These are phyloP conservation scores for Gobionotothen gibberifrons DNA, from an alignment of 2,797 vertebrate species.

Conservation along the genomic window DNA sequence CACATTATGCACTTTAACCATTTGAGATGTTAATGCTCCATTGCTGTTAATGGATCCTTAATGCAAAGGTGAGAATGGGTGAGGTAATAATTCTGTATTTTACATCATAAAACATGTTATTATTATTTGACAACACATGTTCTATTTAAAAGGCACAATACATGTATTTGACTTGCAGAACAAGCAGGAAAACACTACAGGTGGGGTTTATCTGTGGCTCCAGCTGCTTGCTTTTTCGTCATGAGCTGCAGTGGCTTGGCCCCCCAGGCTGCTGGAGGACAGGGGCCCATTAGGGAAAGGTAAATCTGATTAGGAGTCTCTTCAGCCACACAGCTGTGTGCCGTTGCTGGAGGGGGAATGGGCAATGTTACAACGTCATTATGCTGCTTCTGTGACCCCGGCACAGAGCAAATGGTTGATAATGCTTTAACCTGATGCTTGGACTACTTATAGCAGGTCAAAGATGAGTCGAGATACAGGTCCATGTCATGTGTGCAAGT, in stretches of 20 bases:
- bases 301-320: constrained; percentile 83
- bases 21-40: background rate
- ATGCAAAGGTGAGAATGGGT: background rate
- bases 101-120: background rate
- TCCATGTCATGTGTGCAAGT: background rate
- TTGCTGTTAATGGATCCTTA: background rate
- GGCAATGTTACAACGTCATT: constrained; percentile 58
- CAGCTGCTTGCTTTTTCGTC: constrained; percentile 64
- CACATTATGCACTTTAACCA: background rate
- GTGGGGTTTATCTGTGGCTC: constrained; percentile 62
- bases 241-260: constrained; percentile 51
- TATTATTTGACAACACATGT: background rate
- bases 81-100: background rate
- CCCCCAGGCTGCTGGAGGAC: constrained; percentile 75
- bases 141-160: background rate
- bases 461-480: constrained; percentile 11
- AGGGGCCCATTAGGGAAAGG: constrained; percentile 82
- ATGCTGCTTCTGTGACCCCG: constrained; percentile 65
- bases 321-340: constrained; percentile 69
- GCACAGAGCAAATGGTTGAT: constrained; percentile 37
- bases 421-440: constrained; percentile 34
- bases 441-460: constrained; percentile 26
- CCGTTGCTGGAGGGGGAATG: constrained; percentile 67
- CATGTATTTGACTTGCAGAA: constrained; percentile 3
- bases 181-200: constrained; percentile 62